Percentiles rank a stretch among this genome's conserved stretches.
These are phyloP conservation scores for Drosophila vallismaia DNA, from an alignment of 2,888 invertebrate genomes.

Conservation along the genomic window DNA sequence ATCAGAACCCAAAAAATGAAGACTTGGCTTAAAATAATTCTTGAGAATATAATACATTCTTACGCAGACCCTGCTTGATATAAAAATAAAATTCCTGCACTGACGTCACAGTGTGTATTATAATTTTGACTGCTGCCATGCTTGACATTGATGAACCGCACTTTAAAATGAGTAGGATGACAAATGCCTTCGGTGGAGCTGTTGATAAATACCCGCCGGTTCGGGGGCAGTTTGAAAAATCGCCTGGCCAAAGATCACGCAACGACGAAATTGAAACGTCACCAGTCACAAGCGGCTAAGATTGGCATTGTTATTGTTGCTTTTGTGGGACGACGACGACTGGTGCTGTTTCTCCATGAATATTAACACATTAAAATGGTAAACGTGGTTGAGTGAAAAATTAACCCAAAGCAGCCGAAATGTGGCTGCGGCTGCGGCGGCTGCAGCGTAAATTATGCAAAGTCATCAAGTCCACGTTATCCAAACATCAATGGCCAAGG, in stretches of 20 bases:
- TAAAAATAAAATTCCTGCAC: not conserved
- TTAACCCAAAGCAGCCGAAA: slow-evolving; percentile 58
- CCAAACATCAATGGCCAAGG: slow-evolving; percentile 70
- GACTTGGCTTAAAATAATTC: too few relatives aligned
- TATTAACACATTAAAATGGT: slow-evolving; percentile 74
- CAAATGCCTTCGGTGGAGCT: slow-evolving; percentile 36
- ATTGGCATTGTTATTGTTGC: slow-evolving; percentile 21
- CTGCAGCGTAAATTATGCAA: slow-evolving; percentile 74
- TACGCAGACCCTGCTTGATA: too few relatives aligned
- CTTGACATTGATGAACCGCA: not conserved
- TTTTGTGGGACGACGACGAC: slow-evolving; percentile 15
- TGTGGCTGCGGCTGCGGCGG: slow-evolving; percentile 20
- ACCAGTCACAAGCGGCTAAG: slow-evolving; percentile 50
- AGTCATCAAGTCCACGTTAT: slow-evolving; percentile 80
- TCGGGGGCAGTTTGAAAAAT: slow-evolving; percentile 56
- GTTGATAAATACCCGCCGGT: slow-evolving; percentile 40
- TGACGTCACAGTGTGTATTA: not conserved
- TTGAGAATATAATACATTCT: too few relatives aligned
- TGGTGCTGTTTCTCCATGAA: slow-evolving; percentile 48
- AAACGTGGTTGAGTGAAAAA: slow-evolving; percentile 73
- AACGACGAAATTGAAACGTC: slow-evolving; percentile 71
- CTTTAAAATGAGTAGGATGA: slow-evolving; percentile 16
- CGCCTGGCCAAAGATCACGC: slow-evolving; percentile 39
- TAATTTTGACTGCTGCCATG: not conserved
- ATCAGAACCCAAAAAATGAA: not conserved